A percentile compares a stretch with the other conserved stretches of the same genome.
phyloP scores from a whole-genome alignment of 2,888 invertebrate genomes.

The Pyrocoelia pectoralis region DNA sequence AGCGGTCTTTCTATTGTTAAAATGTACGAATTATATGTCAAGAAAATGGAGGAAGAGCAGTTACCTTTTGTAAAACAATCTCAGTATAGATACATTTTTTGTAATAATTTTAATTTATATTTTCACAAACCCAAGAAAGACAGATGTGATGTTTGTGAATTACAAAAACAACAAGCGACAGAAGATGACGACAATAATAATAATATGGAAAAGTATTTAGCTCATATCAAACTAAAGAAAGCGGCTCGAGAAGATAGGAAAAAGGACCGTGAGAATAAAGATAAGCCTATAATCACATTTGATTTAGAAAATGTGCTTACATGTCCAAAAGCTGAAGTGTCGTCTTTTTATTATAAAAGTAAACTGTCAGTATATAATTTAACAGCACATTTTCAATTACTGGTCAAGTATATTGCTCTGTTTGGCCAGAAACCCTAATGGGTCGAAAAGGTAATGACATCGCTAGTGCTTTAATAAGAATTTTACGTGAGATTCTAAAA shows the following conservation, averaged over 20 bases:
- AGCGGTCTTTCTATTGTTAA: not conserved
- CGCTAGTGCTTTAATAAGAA: conserved; percentile 41
- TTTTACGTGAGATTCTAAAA: conserved; percentile 37
- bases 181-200: too few species aligned
- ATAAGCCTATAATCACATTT: not conserved
- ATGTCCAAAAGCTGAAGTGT: conserved; percentile 42
- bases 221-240: not conserved
- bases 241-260: not conserved
- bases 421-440: conserved; percentile 43
- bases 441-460: conserved; percentile 43
- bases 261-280: not conserved
- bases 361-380: conserved; percentile 43
- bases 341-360: conserved; percentile 41
- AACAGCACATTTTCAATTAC: conserved; percentile 44
- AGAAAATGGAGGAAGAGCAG: not conserved
- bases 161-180: not conserved
- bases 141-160: not conserved
- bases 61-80: not conserved
- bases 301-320: conserved; percentile 42
- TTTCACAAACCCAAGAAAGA: conserved; percentile 12
- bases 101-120: not conserved
- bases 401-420: conserved; percentile 44
- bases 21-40: not conserved
- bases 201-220: not conserved
- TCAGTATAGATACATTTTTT: not conserved